A percentile compares a stretch with the other conserved stretches of the same genome.
Conservation (phyloP, 2,797 vertebrate species). For the Oryzias sinensis region DNA sequence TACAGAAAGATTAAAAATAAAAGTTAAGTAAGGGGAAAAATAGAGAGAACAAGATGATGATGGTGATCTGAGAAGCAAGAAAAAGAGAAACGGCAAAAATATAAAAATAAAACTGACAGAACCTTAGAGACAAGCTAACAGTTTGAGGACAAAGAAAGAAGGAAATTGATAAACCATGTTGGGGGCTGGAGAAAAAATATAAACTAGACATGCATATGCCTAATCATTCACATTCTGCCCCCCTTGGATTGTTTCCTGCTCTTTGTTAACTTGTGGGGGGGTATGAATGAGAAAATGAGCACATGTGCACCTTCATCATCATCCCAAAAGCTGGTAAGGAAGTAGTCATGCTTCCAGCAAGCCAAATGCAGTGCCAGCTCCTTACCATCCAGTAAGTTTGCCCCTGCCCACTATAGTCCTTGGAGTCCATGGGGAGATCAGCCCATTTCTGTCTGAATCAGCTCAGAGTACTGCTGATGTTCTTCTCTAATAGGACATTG, state of each 20-base stretch:
- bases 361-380: constrained; percentile 7
- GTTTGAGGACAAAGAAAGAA: neutral
- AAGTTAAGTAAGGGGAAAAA: neutral
- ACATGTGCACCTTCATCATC: constrained; percentile 57
- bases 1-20: neutral
- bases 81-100: neutral
- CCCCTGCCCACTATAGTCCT: constrained; percentile 48
- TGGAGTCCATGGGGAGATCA: constrained; percentile 62
- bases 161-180: neutral
- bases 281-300: constrained; percentile 58
- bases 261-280: constrained; percentile 23
- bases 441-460: constrained; percentile 63
- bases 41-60: neutral
- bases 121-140: neutral
- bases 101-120: neutral
- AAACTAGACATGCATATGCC: constrained; percentile 16
- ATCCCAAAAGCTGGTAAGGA: constrained; percentile 59
- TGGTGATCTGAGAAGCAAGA: neutral
- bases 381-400: constrained; percentile 20
- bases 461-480: constrained; percentile 63
- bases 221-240: constrained; percentile 38
- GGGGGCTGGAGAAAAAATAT: neutral
- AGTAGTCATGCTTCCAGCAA: constrained; percentile 52
- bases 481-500: constrained; percentile 63
- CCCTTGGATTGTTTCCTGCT: constrained; percentile 19